These are phyloP conservation scores for Microctonus aethiopoides DNA, from an alignment of 2,888 invertebrate genomes.

Conservation along the genomic window DNA sequence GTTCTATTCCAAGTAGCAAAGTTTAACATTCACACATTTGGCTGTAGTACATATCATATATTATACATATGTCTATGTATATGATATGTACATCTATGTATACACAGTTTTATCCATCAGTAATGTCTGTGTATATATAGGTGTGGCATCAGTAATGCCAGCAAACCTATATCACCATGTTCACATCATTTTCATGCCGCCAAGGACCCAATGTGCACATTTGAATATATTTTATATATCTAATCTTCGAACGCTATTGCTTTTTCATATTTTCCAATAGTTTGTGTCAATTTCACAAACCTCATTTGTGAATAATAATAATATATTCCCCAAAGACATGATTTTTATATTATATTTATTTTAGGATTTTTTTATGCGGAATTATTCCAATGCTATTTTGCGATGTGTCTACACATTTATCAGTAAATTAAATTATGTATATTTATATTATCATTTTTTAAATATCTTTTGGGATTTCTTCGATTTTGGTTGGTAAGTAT, in stretches of 20 bases:
- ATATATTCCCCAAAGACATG: not conserved
- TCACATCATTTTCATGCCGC: constrained; percentile 1
- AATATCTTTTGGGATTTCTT: too few relatives aligned
- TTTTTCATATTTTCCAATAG: not conserved
- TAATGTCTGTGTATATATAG: not conserved
- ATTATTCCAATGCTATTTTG: too few relatives aligned
- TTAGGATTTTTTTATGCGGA: too few relatives aligned
- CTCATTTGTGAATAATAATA: too few relatives aligned
- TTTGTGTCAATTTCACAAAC: too few relatives aligned
- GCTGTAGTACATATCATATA: not conserved
- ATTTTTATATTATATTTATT: too few relatives aligned
- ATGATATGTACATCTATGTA: too few relatives aligned
- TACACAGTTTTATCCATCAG: not conserved
- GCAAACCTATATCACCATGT: constrained; percentile 2
- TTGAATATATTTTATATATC: not conserved
- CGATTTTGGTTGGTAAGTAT: too few relatives aligned
- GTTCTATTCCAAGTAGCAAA: constrained; percentile 6
- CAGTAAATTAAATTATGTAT: too few relatives aligned
- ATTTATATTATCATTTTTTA: too few relatives aligned
- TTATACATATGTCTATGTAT: too few relatives aligned
- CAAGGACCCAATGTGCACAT: not conserved
- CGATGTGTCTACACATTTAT: too few relatives aligned
- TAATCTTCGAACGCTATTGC: constrained; percentile 9
- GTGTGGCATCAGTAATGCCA: constrained; percentile 5
- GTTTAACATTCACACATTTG: constrained; percentile 11